Evolutionary conservation across 2,888 invertebrate genomes (phyloP).

Genomic region (Polylopha cassiicola): DNA sequence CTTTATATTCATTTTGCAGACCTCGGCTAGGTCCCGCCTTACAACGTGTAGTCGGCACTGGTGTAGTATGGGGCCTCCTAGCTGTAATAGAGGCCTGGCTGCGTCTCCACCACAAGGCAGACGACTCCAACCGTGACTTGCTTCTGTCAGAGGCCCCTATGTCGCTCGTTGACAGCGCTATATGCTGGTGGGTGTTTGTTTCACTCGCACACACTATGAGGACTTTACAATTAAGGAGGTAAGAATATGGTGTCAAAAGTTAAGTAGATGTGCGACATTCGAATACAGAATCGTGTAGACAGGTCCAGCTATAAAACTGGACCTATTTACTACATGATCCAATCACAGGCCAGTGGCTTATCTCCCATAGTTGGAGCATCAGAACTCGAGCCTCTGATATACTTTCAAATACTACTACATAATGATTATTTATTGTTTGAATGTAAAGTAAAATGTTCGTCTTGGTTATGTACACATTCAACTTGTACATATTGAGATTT

Average conservation of each 20-base stretch:
- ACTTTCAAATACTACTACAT: too few species aligned
- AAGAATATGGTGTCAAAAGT: conserved; percentile 25
- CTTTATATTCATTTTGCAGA: conserved; percentile 47
- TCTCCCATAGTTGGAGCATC: too few species aligned
- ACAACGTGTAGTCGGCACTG: conserved; percentile 91
- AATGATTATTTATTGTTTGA: too few species aligned
- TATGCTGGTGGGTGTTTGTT: conserved; percentile 97
- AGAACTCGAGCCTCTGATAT: too few species aligned
- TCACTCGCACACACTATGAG: conserved; percentile 93
- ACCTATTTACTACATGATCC: too few species aligned
- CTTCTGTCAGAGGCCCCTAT: conserved; percentile 90
- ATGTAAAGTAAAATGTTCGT: too few species aligned
- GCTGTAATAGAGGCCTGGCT: conserved; percentile 92
- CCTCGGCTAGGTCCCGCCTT: conserved; percentile 93
- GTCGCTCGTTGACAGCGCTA: conserved; percentile 89
- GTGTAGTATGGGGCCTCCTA: conserved; percentile 88
- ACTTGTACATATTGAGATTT: too few species aligned
- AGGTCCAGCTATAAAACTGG: too few species aligned
- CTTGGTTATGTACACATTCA: too few species aligned
- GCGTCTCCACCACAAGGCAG: conserved; percentile 75
- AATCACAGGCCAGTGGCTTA: too few species aligned
- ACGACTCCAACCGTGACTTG: conserved; percentile 54
- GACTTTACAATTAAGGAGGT: conserved; percentile 89
- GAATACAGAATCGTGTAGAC: too few species aligned
- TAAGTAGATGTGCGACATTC: too few species aligned